Base-by-base conservation (phyloP, 2,888 invertebrate species). In the Sipha maydis region DNA sequence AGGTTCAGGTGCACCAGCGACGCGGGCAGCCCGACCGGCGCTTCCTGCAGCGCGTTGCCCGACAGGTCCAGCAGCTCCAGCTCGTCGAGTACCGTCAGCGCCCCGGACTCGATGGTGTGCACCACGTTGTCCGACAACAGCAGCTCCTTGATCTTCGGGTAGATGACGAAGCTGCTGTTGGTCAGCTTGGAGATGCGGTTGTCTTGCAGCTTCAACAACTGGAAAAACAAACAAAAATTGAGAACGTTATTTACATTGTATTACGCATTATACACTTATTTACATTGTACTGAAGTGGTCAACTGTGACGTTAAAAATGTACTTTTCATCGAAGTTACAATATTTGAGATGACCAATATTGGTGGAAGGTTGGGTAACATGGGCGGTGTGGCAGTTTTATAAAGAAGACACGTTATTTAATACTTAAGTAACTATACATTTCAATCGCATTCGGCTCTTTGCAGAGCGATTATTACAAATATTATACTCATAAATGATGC, bases 41-140 rank as follows among this genome's bases (percentile, higher is more conserved):
- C 71, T 38, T 61, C 48, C 28, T 28, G 38, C 21, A 89, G 19
- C 8, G 89, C 54, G 80, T 89, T 89, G 0, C 54, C 31, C 1
- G 77, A 61, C 73, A 85, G 85, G 61, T 89, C 89, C 61, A 89
- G 84, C n/a, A 25, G 25, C n/a, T 84, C 61, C 75, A 89, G 61
- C 11, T 85, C 85, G 78, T 14, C 34, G 4, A 89, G 78, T 28
- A 38, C 25, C 34, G n/a, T 71, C 31, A 89, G 56, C 41, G 89
- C 5, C 17, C 28, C 80, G 17, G 71, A 28, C 34, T 85, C 89
- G 56, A 85, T 71, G 41, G 48, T 78, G 78, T 85, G 69, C 21
- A 89, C 78, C 28, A 31, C 8, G 79, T 89, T 89, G 41, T 9
- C 38, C 38, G 89, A 61, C 34, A 89, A 11, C 31, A 28, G 28